Evolutionary conservation across 2,888 invertebrate genomes (phyloP), one percentile per base, ranked within the genome.

Genomic region (Dolichopus griseipennis): DNA sequence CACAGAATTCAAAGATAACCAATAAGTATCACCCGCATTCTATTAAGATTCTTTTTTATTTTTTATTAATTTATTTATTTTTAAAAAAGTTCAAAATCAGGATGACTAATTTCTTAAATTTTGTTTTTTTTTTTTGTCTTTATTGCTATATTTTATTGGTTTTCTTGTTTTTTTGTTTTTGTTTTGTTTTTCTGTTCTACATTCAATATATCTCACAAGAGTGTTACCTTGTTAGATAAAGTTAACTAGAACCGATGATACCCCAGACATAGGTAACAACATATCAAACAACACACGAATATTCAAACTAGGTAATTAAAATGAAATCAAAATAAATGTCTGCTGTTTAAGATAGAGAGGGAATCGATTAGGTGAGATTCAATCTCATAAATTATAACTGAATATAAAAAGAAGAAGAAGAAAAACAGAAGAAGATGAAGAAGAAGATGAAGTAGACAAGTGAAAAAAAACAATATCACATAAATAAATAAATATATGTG

Each of bases 241-340:
- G 52, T 52, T 52, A 52, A 52, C 52, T 52, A 52, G 52, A 52
- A 52, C 18, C 6, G 52, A 52, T 15, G 15, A 52, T 52, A 52
- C 6, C 52, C 4, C 52, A 52, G 8, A 37, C 15, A 52, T 52
- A 52, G 15, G 52, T 52, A 52, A 52, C n/a, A 18, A 15, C 52
- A 37, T 1, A 37, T 12, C 37, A 37, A 12, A 37, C 37, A 37
- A 10, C 37, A 37, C 37, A 37, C 8, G 37, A 37, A 37, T 52
- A 52, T 52, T 15, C 15, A 52, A 52, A 15, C 52, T 52, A n/a
- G n/a, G n/a, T n/a, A 52, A 52, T 52, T 52, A 52, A 52, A 52
- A 52, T 52, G 52, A 52, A 52, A 52, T 52, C 52, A 52, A 52
- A 52, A 52, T 52, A 52, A 52, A 52, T 52, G 52, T 52, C 52